phyloP scores from a whole-genome alignment of 2,113 vertebrate genomes.

The Alexandromys fortis region DNA sequence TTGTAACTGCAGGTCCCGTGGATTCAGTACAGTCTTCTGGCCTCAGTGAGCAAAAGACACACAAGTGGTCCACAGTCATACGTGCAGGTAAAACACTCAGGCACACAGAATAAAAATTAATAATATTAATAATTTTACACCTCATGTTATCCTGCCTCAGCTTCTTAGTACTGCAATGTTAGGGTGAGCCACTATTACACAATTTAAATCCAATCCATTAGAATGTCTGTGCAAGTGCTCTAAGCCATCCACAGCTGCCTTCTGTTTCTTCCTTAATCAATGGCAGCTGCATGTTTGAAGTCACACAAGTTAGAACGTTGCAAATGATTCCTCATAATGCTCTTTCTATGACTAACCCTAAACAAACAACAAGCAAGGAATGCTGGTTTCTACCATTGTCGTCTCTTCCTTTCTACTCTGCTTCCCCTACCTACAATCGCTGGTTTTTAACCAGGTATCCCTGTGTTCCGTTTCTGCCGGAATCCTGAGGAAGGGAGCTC shows the following conservation, averaged over 20 bases:
- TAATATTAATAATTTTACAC: not conserved
- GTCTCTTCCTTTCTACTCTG: not conserved
- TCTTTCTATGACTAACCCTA: not conserved
- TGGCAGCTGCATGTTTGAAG: not conserved
- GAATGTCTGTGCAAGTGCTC: not conserved
- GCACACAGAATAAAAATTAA: not conserved
- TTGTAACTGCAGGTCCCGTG: too few relatives aligned
- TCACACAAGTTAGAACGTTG: not conserved
- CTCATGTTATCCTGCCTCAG: not conserved
- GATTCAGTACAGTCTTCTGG: not conserved
- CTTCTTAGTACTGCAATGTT: not conserved
- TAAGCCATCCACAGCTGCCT: not conserved
- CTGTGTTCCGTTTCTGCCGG: not conserved
- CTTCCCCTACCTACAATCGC: not conserved
- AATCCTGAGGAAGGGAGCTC: not conserved
- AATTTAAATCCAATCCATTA: not conserved
- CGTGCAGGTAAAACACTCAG: not conserved
- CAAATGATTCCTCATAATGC: not conserved
- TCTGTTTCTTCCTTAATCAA: not conserved
- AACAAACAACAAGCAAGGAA: not conserved
- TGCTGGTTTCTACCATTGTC: not conserved
- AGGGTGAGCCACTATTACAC: not conserved
- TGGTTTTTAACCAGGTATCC: not conserved
- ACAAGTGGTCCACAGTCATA: not conserved
- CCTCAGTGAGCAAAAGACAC: not conserved